Evolutionary conservation across 2,888 invertebrate genomes (phyloP), one percentile per base, ranked within the genome.

Genomic region (Luffia ferchaultella): DNA sequence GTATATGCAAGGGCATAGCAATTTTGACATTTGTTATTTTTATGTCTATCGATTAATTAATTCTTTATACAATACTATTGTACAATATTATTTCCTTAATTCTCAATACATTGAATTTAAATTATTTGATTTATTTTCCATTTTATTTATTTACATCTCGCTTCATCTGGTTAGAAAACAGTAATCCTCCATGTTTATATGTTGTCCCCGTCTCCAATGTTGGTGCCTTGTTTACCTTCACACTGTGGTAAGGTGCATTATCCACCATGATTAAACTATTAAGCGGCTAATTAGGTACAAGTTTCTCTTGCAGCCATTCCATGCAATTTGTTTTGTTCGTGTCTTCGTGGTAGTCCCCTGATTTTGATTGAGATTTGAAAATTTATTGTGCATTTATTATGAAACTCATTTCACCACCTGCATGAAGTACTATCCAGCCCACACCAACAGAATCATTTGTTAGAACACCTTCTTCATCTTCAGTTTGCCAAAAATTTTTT

Each of bases 181-280:
- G n/a, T n/a, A n/a, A n/a, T n/a, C n/a, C n/a, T n/a, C n/a, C n/a
- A n/a, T n/a, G n/a, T n/a, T n/a, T n/a, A n/a, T n/a, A n/a, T n/a
- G n/a, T n/a, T n/a, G n/a, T n/a, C n/a, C n/a, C n/a, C n/a, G n/a
- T n/a, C n/a, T n/a, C n/a, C n/a, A 53, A 54, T 49, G 56, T 54
- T 20, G 58, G 57, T 1, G 52, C 45, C 45, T 54, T 54, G 49
- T 54, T 52, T 45, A 52, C 30, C 53, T 57, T 55, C 19, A 53
- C 52, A 43, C 51, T 52, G 40, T 60, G 57, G 42, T 58, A 57
- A 40, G 55, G 51, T 43, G 56, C 58, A 40, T 58, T 58, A 48
- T 58, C 54, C 53, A 56, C 53, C 45, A 57, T 53, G 43, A 58
- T 54, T 53, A 55, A 30, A 15, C 53, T 54, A 40, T 45, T 49